Base-by-base conservation (phyloP, 2,888 invertebrate genomes). In the Herminia tarsipennalis region DNA sequence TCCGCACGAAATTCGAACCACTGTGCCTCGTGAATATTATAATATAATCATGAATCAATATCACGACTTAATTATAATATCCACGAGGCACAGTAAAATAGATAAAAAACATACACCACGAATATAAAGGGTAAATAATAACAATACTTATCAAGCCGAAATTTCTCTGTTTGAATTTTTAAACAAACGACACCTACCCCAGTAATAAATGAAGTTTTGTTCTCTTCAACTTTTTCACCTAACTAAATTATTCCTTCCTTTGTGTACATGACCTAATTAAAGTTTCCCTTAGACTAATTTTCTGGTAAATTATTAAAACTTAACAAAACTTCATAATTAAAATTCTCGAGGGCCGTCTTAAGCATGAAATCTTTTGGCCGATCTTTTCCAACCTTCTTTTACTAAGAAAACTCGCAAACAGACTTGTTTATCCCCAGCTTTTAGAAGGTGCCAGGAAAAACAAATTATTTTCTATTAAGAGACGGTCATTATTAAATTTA, bases 231-330 rank as follows among this genome's bases (percentile, higher is more conserved):
- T 58, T 65, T 60, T 52, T 38, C 21, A 37, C 38, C 30, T 30
- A 54, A 52, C 59, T 62, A 65, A 75, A 76, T 75, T 67, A 68
- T 59, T 40, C 50, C 53, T 52, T 53, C 65, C 73, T 76, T 78
- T 81, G 76, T 85, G 68, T 78, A 77, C 76, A 67, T 70, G 54
- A 70, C 73, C 76, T 83, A 80, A 86, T 86, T 86, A 78, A 82
- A 81, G 73, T 81, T 80, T 73, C 64, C 76, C 61, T 68, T 66
- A 51, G 61, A 73, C 77, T 70, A 81, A 86, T 85, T 86, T 79
- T 73, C 73, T 58, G 66, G 58, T 58, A 76, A 86, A 83, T 84
- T 83, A 82, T 83, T 73, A 78, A 82, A 81, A 66, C 76, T 75
- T 59, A 33, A 70, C 58, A 62, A 69, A 78, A 81, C 69, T 78